Evolutionary conservation across 2,797 vertebrate genomes (phyloP).

Genomic region (Gymnoscopelus microlampas): DNA sequence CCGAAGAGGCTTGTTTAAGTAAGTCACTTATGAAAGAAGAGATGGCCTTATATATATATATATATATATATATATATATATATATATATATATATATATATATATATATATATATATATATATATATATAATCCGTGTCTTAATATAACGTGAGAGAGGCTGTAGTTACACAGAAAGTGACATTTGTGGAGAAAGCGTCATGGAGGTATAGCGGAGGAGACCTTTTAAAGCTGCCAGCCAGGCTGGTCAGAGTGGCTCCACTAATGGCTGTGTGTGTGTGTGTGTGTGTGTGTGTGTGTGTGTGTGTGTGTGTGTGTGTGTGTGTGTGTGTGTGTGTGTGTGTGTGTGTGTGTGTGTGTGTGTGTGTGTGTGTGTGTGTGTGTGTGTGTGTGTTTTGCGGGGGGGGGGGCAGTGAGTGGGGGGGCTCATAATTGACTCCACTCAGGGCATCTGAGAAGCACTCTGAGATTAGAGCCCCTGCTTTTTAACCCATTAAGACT

Average conservation of each 20-base stretch:
- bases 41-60: background rate
- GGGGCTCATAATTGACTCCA: conserved; percentile 77
- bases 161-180: conserved; percentile 61
- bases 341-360: conserved; percentile 31
- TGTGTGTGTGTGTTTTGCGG: background rate
- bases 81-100: too few species aligned
- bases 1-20: conserved; percentile 41
- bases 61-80: too few species aligned
- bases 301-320: conserved; percentile 30
- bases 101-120: too few species aligned
- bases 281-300: too few species aligned
- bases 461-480: conserved; percentile 77
- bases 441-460: conserved; percentile 79
- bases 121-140: too few species aligned
- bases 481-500: too few species aligned
- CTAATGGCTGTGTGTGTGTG: conserved; percentile 67
- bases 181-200: conserved; percentile 64
- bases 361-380: too few species aligned
- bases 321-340: too few species aligned
- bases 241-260: conserved; percentile 63
- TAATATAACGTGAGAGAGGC: conserved; percentile 32
- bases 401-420: conserved; percentile 58
- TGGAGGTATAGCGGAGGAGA: conserved; percentile 16
- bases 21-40: conserved; percentile 48
- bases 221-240: conserved; percentile 58